Percentiles rank a stretch among this genome's conserved stretches.
These are phyloP conservation scores for Xiphorhynchus erythropygius DNA, from an alignment of 2,797 vertebrate genomes.

Conservation along the genomic window DNA sequence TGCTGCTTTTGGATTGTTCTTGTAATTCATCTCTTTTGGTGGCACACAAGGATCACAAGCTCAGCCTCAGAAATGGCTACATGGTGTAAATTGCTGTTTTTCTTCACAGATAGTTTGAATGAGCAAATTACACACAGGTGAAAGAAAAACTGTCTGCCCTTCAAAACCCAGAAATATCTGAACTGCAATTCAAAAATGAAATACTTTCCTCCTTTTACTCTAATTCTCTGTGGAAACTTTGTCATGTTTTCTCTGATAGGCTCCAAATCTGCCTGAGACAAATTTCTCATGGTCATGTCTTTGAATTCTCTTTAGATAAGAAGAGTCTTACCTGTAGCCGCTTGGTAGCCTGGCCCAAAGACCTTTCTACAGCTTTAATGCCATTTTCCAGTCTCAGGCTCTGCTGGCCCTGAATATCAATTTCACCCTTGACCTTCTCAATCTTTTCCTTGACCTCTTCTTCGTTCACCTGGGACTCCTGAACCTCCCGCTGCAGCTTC, in stretches of 20 bases:
- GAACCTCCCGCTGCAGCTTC: constrained; percentile 86
- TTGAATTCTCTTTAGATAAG: neutral
- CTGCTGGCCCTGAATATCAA: constrained; percentile 91
- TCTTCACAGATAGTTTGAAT: neutral
- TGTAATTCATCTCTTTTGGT: neutral
- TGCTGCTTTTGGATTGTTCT: neutral
- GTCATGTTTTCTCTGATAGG: fast-evolving
- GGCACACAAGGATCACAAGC: neutral
- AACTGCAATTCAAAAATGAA: neutral
- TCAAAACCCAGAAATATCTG: neutral
- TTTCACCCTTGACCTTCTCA: constrained; percentile 86
- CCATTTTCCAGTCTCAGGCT: constrained; percentile 91
- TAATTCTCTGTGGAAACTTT: neutral
- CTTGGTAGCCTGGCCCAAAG: constrained; percentile 89
- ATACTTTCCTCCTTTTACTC: neutral
- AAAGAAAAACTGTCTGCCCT: neutral
- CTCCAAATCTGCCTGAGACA: neutral
- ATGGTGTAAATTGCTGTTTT: neutral
- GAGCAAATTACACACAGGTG: neutral
- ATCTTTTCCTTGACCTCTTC: constrained; percentile 90
- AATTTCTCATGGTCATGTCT: neutral
- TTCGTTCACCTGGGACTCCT: constrained; percentile 90
- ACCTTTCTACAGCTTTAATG: constrained; percentile 91
- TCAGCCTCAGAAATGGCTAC: neutral
- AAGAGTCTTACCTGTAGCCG: constrained; percentile 85